phyloP scores from a whole-genome alignment of 2,113 vertebrate genomes.

The Hippocampus zosterae region DNA sequence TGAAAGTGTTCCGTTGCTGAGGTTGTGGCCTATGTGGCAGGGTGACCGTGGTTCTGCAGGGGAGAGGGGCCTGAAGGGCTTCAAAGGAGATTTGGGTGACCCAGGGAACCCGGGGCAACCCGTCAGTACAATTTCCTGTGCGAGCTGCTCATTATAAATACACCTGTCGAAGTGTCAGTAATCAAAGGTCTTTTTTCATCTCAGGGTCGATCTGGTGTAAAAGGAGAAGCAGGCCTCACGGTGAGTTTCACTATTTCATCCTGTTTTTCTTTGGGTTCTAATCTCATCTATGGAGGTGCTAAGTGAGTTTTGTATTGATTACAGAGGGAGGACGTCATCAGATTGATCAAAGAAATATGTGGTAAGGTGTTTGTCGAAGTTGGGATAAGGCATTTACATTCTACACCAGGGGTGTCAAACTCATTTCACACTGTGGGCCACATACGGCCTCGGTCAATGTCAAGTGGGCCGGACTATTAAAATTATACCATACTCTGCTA shows the following conservation, averaged over 20 bases:
- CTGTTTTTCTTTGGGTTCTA: neutral
- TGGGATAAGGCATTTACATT: conserved; percentile 1
- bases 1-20: neutral
- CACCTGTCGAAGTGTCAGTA: neutral
- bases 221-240: conserved; percentile 83
- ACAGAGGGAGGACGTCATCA: conserved; percentile 86
- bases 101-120: conserved; percentile 73
- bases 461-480: too few relatives aligned
- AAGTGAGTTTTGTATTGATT: conserved; percentile 32
- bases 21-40: conserved; percentile 48
- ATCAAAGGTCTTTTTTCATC: conserved; percentile 4
- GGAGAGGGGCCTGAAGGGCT: conserved; percentile 81
- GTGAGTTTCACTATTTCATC: conserved; percentile 62
- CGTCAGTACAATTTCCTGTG: conserved; percentile 62
- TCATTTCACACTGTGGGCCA: too few relatives aligned
- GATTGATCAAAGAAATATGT: conserved; percentile 85
- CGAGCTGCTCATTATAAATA: neutral
- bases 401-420: neutral
- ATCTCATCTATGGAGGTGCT: conserved; percentile 7
- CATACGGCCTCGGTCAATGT: too few relatives aligned
- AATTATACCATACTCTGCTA: too few relatives aligned
- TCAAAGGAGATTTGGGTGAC: conserved; percentile 80
- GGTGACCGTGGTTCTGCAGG: conserved; percentile 78
- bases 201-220: conserved; percentile 76
- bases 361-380: conserved; percentile 65